phyloP scores from a whole-genome alignment of 2,888 invertebrate genomes.

The Trachelus troglodyta region DNA sequence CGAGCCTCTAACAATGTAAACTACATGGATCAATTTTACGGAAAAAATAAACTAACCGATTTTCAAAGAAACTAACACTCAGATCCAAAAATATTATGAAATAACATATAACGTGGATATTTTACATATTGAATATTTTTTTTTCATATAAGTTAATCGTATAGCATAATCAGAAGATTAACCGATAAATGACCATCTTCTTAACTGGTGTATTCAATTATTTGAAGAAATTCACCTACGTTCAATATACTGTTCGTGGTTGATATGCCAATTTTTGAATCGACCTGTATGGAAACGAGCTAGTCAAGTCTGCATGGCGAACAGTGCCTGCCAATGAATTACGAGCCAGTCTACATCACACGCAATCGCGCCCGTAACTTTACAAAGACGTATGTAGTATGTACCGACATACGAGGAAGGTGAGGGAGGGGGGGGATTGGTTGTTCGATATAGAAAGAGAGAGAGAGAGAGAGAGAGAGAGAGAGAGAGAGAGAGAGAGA shows the following conservation, averaged over 20 bases:
- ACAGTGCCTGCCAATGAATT: constrained; percentile 51
- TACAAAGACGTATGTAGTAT: constrained; percentile 41
- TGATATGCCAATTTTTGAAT: background rate
- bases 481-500: too few species aligned
- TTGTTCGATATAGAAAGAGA: background rate
- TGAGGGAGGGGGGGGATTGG: background rate
- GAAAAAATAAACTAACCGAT: background rate
- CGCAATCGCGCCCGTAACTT: constrained; percentile 51
- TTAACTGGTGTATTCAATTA: background rate
- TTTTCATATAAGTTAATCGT: background rate
- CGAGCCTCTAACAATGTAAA: background rate
- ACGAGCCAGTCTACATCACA: constrained; percentile 49
- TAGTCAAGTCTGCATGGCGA: background rate
- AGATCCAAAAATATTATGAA: background rate
- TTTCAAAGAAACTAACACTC: background rate
- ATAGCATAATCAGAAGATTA: background rate
- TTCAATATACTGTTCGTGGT: background rate
- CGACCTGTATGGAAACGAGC: background rate
- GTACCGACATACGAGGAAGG: background rate
- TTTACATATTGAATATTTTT: background rate
- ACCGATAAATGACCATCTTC: background rate
- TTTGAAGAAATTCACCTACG: background rate
- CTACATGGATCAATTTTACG: background rate
- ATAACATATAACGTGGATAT: background rate
- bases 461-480: too few species aligned